Evolutionary conservation across 2,888 invertebrate species (phyloP), one percentile per base, ranked within the genome.

Genomic region (Drosophila tanythrix): DNA sequence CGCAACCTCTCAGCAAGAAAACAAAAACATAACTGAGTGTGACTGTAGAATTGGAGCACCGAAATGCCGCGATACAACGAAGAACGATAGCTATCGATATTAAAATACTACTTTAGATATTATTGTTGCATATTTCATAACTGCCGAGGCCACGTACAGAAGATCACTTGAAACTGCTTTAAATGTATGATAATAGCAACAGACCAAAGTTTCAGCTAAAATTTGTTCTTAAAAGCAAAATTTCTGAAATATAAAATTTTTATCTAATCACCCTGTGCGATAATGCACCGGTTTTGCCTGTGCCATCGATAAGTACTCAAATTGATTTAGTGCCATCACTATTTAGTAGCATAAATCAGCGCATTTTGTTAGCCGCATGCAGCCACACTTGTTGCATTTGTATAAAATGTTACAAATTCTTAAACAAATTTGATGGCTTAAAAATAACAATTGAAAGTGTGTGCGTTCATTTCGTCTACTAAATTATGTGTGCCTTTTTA

Each of bases 1-100:
- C 25, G 18, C n/a, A 27, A 66, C 64, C 74, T 36, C 3, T 51
- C 60, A 46, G 2, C 51, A 43, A 51, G 67, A 76, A 88, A 88
- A 83, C 73, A 73, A 85, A 83, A 83, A 88, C 85, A 83, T 60
- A 73, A 84, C 75, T 75, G 36, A 83, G 65, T 79, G 65, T 78
- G 74, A 8, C 67, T 38, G 70, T 35, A 56, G 8, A 50, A 11
- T n/a, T 13, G 3, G 8, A 52, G 15, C 4, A 7, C 25, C 1
- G 5, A 56, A 76, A 76, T 60, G 60, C 64, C 56, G 48, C 21
- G 13, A 13, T 27, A 15, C 8, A 25, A 1, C 8, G 0, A 1
- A 7, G 0, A 35, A 11, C 18, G 10, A 60, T 8, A 48, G 2
- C 6, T 50, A 55, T 62, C 60, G 57, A 67, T 43, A 59, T 29